Conservation (phyloP, 30 jellyfish, hydroid and myxozoan genomes). For the Phacellophora camtschatica region DNA sequence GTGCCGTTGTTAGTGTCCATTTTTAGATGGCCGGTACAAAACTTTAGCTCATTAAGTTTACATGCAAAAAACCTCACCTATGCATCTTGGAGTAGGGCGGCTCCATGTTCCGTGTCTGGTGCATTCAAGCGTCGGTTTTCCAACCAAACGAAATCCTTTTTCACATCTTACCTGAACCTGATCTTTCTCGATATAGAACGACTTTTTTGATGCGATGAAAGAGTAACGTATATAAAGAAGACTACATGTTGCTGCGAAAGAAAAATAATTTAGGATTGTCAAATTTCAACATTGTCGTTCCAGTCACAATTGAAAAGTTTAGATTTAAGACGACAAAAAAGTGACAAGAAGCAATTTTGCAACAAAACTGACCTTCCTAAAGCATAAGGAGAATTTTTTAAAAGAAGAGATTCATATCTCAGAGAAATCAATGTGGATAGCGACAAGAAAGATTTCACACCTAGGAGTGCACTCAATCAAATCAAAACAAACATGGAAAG, state of each 20-base stretch:
- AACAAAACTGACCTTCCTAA: too few species aligned
- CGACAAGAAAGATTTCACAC: too few species aligned
- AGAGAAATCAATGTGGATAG: too few species aligned
- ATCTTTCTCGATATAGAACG: conserved; percentile 64
- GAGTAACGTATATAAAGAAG: conserved; percentile 49
- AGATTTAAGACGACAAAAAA: too few species aligned
- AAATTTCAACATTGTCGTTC: background rate
- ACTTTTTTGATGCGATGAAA: conserved; percentile 22
- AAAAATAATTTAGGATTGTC: background rate
- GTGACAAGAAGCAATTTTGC: too few species aligned
- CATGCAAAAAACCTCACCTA: conserved; percentile 3
- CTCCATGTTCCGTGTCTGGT: conserved; percentile 70
- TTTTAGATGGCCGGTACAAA: background rate
- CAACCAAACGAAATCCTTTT: conserved; percentile 71
- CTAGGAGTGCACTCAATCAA: too few species aligned
- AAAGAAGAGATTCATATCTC: too few species aligned
- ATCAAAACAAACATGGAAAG: too few species aligned
- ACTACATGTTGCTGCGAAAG: conserved; percentile 68
- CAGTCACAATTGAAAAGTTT: background rate
- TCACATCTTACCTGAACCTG: conserved; percentile 50
- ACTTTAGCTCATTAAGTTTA: background rate
- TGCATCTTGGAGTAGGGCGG: conserved; percentile 65
- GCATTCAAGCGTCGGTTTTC: conserved; percentile 58
- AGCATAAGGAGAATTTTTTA: too few species aligned
- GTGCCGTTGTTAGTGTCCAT: too few species aligned